Evolutionary conservation across 23 tunicate genomes (phyloP).

Genomic region (Trididemnum clinides): DNA sequence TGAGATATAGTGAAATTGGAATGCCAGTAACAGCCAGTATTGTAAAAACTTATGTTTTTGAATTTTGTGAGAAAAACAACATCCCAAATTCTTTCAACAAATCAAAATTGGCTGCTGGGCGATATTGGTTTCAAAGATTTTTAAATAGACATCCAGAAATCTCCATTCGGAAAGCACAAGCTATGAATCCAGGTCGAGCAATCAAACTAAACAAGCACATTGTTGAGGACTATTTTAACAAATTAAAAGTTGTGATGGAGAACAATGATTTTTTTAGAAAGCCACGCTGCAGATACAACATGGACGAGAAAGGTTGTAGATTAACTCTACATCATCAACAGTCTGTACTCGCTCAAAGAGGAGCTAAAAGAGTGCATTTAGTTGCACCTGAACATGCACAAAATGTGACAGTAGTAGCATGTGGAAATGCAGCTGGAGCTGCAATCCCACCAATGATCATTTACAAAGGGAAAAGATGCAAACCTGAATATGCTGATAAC

Average conservation of each 20-base stretch:
- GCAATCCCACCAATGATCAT: conserved; percentile 37
- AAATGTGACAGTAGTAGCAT: conserved; percentile 32
- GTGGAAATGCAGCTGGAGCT: conserved; percentile 39
- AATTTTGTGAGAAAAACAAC: conserved; percentile 23
- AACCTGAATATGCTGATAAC: conserved; percentile 27
- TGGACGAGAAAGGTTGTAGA: conserved; percentile 35
- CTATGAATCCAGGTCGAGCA: conserved; percentile 34
- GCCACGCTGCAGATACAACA: conserved; percentile 9
- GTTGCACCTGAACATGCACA: conserved; percentile 41
- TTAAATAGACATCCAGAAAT: conserved; percentile 8
- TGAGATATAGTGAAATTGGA: conserved; percentile 15
- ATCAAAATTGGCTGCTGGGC: conserved; percentile 22
- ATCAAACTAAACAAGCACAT: conserved; percentile 27
- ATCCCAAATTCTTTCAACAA: conserved; percentile 20
- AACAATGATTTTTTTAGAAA: conserved; percentile 3
- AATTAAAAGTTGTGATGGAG: conserved; percentile 13
- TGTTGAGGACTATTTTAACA: conserved; percentile 25
- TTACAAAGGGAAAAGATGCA: conserved; percentile 23
- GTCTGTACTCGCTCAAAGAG: conserved; percentile 17
- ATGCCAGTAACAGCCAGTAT: conserved; percentile 15
- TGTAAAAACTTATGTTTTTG: conserved; percentile 29
- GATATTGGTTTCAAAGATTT: conserved; percentile 2
- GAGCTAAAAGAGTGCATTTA: conserved; percentile 17
- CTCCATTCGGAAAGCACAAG: conserved; percentile 18
- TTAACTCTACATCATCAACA: conserved; percentile 33